Evolutionary conservation across 2,888 invertebrate species (phyloP).

Genomic region (Tanytarsus gracilentus): DNA sequence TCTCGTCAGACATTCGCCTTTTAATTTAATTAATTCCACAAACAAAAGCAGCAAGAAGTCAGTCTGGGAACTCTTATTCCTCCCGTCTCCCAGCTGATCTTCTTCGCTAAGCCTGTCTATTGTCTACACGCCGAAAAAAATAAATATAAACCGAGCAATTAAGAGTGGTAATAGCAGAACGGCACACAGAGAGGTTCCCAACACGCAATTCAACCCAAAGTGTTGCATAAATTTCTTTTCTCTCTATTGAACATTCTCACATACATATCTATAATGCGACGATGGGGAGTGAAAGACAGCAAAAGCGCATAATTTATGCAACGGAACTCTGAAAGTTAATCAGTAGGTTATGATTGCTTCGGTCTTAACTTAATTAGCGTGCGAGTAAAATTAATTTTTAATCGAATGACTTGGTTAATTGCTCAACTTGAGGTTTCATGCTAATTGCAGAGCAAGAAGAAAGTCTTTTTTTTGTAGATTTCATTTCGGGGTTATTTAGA

Average conservation of each 20-base stretch:
- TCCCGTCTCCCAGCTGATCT: background rate
- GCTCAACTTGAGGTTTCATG: background rate
- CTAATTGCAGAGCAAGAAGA: background rate
- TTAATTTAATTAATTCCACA: too few relatives aligned
- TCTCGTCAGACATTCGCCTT: too few relatives aligned
- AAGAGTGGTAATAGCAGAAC: slow-evolving; percentile 8
- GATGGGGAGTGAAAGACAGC: background rate
- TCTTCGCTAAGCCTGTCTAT: background rate
- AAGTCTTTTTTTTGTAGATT: background rate
- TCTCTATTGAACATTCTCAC: background rate
- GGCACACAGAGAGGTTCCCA: background rate
- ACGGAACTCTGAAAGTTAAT: background rate
- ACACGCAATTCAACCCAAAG: background rate
- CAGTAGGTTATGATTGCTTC: background rate
- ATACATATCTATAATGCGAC: background rate
- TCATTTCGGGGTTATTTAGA: too few relatives aligned
- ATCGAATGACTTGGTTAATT: slow-evolving; percentile 13
- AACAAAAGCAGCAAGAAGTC: background rate
- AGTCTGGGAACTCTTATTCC: background rate
- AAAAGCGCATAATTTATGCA: slow-evolving; percentile 6
- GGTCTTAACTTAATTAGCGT: slow-evolving; percentile 3
- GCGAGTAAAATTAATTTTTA: slow-evolving; percentile 15
- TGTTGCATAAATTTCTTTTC: background rate
- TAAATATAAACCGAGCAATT: background rate
- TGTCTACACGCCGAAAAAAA: too few relatives aligned